A percentile compares a stretch with the other conserved stretches of the same genome.
phyloP scores from a whole-genome alignment of 2,888 invertebrate genomes.

The Hirtodrosophila duncani region DNA sequence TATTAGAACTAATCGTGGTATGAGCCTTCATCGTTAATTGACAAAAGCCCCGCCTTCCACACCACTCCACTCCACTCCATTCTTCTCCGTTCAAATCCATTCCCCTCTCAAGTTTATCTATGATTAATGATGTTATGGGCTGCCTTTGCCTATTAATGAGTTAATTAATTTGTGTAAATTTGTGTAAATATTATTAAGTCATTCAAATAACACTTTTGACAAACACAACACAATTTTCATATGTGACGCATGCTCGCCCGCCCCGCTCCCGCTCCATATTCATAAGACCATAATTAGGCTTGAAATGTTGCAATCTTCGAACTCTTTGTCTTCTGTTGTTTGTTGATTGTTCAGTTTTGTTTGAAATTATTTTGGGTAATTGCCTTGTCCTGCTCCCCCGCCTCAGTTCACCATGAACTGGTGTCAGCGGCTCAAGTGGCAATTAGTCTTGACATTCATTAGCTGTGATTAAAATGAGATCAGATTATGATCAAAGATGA shows the following conservation, averaged over 20 bases:
- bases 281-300: conserved; percentile 36
- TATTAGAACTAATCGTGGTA: too few species aligned
- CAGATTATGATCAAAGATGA: conserved; percentile 52
- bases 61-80: too few species aligned
- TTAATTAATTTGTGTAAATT: conserved; percentile 50
- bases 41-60: too few species aligned
- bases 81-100: too few species aligned
- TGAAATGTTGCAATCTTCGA: conserved; percentile 22
- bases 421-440: conserved; percentile 52
- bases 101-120: too few species aligned
- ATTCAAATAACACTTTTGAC: conserved; percentile 24
- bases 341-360: conserved; percentile 25
- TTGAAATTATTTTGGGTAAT: conserved; percentile 27
- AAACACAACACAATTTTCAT: conserved; percentile 12
- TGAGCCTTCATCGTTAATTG: too few species aligned
- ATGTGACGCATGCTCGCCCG: conserved; percentile 22
- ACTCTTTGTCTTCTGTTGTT: conserved; percentile 13
- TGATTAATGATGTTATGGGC: conserved; percentile 19
- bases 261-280: neutral
- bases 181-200: conserved; percentile 37
- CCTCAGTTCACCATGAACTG: conserved; percentile 22
- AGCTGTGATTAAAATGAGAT: conserved; percentile 67
- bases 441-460: conserved; percentile 69
- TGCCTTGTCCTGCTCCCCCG: conserved; percentile 5
- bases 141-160: conserved; percentile 16